Conservation (phyloP, 1,140 invertebrate species). For the Cyclina sinensis region DNA sequence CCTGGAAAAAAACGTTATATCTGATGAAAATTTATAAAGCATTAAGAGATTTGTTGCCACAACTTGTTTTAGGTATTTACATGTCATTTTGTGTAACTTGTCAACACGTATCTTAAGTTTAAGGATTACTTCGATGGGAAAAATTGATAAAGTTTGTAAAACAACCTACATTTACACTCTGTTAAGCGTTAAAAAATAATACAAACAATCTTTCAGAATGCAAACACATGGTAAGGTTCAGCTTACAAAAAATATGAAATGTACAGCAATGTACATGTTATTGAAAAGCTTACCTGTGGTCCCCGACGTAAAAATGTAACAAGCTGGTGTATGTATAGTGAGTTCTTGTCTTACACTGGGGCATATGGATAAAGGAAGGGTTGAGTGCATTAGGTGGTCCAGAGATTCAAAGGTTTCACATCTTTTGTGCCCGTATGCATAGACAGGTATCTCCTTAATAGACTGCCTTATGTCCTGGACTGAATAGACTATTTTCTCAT, state of each 20-base stretch:
- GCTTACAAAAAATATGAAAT: not conserved
- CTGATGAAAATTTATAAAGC: too few species aligned
- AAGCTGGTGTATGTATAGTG: slow-evolving; percentile 39
- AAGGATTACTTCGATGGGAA: not conserved
- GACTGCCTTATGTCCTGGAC: slow-evolving; percentile 70
- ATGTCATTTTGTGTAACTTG: too few species aligned
- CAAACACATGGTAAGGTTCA: not conserved
- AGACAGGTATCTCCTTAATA: slow-evolving; percentile 71
- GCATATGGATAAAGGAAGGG: slow-evolving; percentile 60
- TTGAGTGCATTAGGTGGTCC: slow-evolving; percentile 70
- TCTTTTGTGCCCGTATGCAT: slow-evolving; percentile 67
- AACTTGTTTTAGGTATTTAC: too few species aligned
- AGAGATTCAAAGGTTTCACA: slow-evolving; percentile 63
- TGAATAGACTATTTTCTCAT: slow-evolving; percentile 70
- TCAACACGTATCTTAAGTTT: not conserved
- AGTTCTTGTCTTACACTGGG: slow-evolving; percentile 53
- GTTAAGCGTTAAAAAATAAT: not conserved
- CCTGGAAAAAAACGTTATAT: slow-evolving; percentile 66
- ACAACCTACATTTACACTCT: not conserved
- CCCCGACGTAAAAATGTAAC: slow-evolving; percentile 80
- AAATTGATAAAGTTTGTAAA: too few species aligned
- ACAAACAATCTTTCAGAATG: not conserved
- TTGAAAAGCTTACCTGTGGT: slow-evolving; percentile 74
- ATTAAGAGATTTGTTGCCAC: too few species aligned
- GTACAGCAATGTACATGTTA: not conserved